phyloP scores from a whole-genome alignment of 2,888 invertebrate genomes.

The Copidosoma aretas region DNA sequence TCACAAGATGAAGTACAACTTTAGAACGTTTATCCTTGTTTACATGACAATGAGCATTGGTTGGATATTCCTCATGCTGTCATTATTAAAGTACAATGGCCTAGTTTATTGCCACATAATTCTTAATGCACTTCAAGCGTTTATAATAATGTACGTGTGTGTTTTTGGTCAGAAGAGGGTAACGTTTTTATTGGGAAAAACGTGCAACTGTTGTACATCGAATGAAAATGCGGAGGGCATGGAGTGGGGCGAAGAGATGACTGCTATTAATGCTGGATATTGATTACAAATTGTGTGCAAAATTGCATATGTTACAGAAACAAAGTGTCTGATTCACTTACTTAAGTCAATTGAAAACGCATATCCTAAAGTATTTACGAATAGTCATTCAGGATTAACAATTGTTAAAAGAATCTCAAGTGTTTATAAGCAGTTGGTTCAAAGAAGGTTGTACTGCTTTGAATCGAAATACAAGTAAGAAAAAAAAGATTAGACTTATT shows the following conservation, averaged over 20 bases:
- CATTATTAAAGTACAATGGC: conserved; percentile 77
- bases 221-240: conserved; percentile 72
- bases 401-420: not conserved
- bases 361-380: not conserved
- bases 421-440: not conserved
- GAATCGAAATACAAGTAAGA: not conserved
- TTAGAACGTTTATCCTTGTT: conserved; percentile 79
- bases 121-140: conserved; percentile 78
- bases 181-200: conserved; percentile 78
- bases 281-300: conserved; percentile 43
- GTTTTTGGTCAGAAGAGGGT: conserved; percentile 81
- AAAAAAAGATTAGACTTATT: too few species aligned
- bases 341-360: conserved; percentile 5
- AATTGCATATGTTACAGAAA: not conserved
- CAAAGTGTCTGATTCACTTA: not conserved
- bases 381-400: not conserved
- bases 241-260: conserved; percentile 92
- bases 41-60: conserved; percentile 77
- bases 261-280: conserved; percentile 79
- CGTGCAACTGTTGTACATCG: conserved; percentile 69
- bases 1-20: conserved; percentile 85
- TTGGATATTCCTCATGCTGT: conserved; percentile 80
- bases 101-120: conserved; percentile 78
- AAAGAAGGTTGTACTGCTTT: not conserved
- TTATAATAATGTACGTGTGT: conserved; percentile 78